These are phyloP conservation scores for Volucella zonaria DNA, from an alignment of 2,888 invertebrate species.

Conservation along the genomic window DNA sequence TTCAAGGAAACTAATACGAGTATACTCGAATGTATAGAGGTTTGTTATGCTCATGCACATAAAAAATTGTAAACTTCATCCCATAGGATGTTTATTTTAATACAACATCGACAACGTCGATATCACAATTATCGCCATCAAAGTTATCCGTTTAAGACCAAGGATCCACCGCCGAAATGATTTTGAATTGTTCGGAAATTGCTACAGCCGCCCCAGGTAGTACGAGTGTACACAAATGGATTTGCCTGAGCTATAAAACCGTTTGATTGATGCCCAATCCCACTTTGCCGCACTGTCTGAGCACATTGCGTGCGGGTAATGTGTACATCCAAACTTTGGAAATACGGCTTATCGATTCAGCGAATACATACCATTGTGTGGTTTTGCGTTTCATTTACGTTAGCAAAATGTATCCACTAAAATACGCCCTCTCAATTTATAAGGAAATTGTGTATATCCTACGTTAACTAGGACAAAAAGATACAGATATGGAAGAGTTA, in stretches of 20 bases:
- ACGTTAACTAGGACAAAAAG: constrained; percentile 10
- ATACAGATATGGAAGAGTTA: background rate
- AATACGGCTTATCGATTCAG: constrained; percentile 22
- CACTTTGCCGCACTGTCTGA: background rate
- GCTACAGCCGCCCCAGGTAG: background rate
- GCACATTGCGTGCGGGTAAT: background rate
- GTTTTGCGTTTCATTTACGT: constrained; percentile 18
- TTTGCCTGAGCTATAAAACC: background rate
- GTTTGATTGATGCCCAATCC: constrained; percentile 12
- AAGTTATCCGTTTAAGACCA: constrained; percentile 8
- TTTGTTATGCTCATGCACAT: too few species aligned
- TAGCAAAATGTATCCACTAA: constrained; percentile 12
- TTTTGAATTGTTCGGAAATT: constrained; percentile 17
- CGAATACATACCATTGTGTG: background rate
- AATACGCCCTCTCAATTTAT: constrained; percentile 6
- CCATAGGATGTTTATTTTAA: too few species aligned
- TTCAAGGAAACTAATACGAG: too few species aligned
- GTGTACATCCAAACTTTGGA: background rate
- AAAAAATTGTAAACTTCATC: too few species aligned
- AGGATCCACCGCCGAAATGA: constrained; percentile 13
- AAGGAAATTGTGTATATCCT: background rate
- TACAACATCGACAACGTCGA: background rate
- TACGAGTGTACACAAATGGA: background rate
- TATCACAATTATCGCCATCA: background rate
- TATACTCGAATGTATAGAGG: too few species aligned